Base-by-base conservation (phyloP, 2,888 invertebrate genomes). In the Caenorhabditis becei region DNA sequence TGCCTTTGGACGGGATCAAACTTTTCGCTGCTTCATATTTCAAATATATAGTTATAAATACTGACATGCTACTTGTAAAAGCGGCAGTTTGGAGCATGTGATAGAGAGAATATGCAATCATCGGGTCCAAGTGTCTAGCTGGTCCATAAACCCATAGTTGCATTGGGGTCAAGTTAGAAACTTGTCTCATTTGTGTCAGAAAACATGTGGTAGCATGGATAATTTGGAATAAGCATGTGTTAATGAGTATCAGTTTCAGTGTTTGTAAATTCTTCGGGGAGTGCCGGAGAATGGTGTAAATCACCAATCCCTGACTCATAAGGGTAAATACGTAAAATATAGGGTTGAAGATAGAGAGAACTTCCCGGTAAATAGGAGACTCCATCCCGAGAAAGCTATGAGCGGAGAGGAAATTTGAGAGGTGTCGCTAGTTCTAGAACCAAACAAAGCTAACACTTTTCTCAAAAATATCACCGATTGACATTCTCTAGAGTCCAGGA, bases 131-230 rank as follows among this genome's bases (percentile, higher is more conserved):
- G 35, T 70, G 26, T 41, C 59, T 23, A 18, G 49, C 1, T 2
- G 51, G 59, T 18, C 69, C 69, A 37, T 70, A 70, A 28, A 47
- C 51, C 69, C 69, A 70, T 1, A 70, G 16, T 51, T 70, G 58
- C 3, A 70, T 51, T 7, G 69, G 69, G 2, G 35, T 61, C 51
- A 61, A 35, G 18, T 41, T 35, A 18, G 69, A 70, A 8, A 70
- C 69, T 53, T 70, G 69, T 2, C 69, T 32, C 16, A 49, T 26
- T 61, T 70, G 69, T 1, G 51, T 16, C 7, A 61, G 20, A 26
- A 44, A 59, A 2, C 35, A 35, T 7, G 32, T 26, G 4, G 51
- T n/a, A 0, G 58, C 18, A 3, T 59, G 51, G 14, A 41, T 26
- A n/a, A 44, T 26, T 26, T 70, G 69, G 10, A n/a, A 14, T 1